Evolutionary conservation across 2,797 vertebrate genomes (phyloP), one percentile per base, ranked within the genome.

Genomic region (Lemur catta): DNA sequence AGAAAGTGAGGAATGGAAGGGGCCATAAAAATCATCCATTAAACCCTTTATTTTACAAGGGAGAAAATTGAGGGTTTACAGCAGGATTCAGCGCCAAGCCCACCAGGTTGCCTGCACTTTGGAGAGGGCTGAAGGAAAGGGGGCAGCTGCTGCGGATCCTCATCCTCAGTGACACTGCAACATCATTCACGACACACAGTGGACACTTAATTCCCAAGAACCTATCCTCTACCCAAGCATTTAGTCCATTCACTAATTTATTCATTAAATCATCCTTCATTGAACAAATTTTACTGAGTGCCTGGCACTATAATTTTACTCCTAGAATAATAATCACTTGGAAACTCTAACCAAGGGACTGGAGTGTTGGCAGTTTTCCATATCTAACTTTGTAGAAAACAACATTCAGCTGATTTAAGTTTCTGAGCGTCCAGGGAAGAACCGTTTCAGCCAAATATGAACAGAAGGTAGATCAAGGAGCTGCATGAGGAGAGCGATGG

Each of bases 241-340:
- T 35, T 59, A 30, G 46, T 74, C n/a, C 61, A 22, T 65, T 88
- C 22, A 30, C 69, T 46, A 24, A 48, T 52, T 71, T 74, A n/a
- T 65, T 80, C 38, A 57, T 91, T 71, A 52, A 86, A 38, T 57
- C 75, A 35, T 41, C 41, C 59, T 85, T 81, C 52, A 72, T 26
- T 78, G 61, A 74, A 75, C 61, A 88, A 89, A 71, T 52, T 55
- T 43, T 79, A 72, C 35, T 67, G 24, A 93, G 55, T 79, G 35
- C 30, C 84, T 78, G 76, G 15, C 38, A 69, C 61, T 61, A 50
- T 38, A 74, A 67, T 81, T 96, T 96, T 52, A 90, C 33, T 61
- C 52, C 61, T 82, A 72, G 15, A 90, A 95, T 92, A 76, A 84
- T 30, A 91, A 89, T 84, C 50, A 71, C n/a, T 91, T 93, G n/a